Evolutionary conservation across 2,797 vertebrate species (phyloP), one percentile per base, ranked within the genome.

Genomic region (Hozukius guyotensis): DNA sequence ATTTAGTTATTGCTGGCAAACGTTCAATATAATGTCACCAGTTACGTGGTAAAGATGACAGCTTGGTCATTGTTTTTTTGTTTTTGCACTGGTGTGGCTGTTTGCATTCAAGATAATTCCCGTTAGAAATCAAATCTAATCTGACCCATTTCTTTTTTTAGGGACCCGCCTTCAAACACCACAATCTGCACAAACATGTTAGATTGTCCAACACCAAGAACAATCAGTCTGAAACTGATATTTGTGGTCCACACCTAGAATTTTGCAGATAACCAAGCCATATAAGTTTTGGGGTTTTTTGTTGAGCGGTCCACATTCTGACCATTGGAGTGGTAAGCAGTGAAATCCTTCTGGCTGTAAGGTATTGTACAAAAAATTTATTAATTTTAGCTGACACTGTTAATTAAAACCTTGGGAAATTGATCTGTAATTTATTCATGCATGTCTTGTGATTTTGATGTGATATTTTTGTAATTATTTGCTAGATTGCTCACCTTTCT

Each of bases 91-190:
- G 62, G 62, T 62, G 64, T 64, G 68, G 72, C 60, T 55, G 11
- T n/a, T 52, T 14, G 36, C 53, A 34, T 52, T 61, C 1, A 1
- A 81, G 69, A 72, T 80, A 53, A 63, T n/a, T 59, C 20, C 12
- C 49, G 2, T 56, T 52, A 24, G 24, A 46, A 60, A 78, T 79
- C 36, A 20, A 66, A 72, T 87, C 65, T 84, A 38, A 84, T 82
- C 76, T 25, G 34, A 42, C 5, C 16, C 6, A 6, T 60, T 4
- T 13, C 24, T 25, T 55, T 61, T 59, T 68, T 25, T 9, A 18
- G 20, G n/a, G 22, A 29, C 11, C 25, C 24, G 6, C 80, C 77
- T 67, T 80, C 22, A 63, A 78, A 68, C 22, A 82, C 18, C 27
- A 32, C 34, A 72, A 63, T 60, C 34, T 59, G 6, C 18, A 16